These are phyloP conservation scores for Gonocerus acuteangulatus DNA, from an alignment of 2,888 invertebrate species.

Conservation along the genomic window DNA sequence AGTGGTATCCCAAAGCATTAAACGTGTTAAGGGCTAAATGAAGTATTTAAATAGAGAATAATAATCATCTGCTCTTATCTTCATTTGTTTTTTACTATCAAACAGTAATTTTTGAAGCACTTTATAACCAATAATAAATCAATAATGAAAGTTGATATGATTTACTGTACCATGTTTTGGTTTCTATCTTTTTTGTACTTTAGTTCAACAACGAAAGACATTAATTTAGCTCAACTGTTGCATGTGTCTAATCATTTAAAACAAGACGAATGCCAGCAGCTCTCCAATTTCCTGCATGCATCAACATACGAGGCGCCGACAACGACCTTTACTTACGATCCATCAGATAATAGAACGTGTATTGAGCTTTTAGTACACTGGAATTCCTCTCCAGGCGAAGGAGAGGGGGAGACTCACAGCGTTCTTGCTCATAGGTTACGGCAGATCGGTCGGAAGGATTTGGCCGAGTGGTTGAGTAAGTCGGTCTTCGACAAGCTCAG, in stretches of 20 bases:
- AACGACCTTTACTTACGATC: background rate
- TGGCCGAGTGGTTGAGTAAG: conserved; percentile 26
- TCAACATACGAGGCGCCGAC: conserved; percentile 7
- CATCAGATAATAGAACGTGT: conserved; percentile 1
- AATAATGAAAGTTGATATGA: too few species aligned
- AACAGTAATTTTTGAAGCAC: too few species aligned
- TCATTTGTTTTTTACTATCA: too few species aligned
- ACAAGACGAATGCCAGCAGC: conserved; percentile 12
- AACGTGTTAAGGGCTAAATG: too few species aligned
- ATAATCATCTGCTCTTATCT: too few species aligned
- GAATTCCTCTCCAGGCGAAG: conserved; percentile 27
- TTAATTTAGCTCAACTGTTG: conserved; percentile 22
- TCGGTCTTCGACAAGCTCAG: conserved; percentile 18
- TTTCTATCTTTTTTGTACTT: too few species aligned
- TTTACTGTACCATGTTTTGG: too few species aligned
- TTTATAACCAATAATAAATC: too few species aligned
- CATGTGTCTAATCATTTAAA: conserved; percentile 23
- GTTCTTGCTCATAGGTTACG: conserved; percentile 22
- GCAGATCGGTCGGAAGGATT: conserved; percentile 25
- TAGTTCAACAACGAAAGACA: conserved; percentile 22
- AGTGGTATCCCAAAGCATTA: too few species aligned
- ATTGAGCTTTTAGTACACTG: conserved; percentile 24
- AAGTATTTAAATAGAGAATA: too few species aligned
- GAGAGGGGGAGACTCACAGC: conserved; percentile 23
- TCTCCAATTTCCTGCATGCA: conserved; percentile 7